These are phyloP conservation scores for Heliothis virescens DNA, from an alignment of 1,140 invertebrate genomes.

Conservation along the genomic window DNA sequence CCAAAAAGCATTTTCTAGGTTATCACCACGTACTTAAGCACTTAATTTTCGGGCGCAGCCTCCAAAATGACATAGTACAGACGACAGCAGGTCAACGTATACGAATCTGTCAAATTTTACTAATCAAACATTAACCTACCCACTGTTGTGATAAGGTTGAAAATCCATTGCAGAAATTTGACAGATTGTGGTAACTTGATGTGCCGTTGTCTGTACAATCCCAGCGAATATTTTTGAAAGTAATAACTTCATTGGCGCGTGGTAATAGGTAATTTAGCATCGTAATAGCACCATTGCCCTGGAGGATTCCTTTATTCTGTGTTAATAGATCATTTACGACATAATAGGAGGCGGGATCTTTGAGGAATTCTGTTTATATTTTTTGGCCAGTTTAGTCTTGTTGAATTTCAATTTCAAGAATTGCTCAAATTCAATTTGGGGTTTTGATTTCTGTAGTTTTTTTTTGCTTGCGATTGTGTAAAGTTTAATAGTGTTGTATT, in stretches of 20 bases:
- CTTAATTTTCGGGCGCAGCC: conserved; percentile 15
- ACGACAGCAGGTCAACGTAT: too few species aligned
- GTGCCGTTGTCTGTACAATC: too few species aligned
- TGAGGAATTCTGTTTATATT: conserved; percentile 27
- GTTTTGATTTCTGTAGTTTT: neutral
- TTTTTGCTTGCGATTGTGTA: neutral
- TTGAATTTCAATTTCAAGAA: neutral
- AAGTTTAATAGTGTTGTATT: too few species aligned
- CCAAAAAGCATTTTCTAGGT: conserved; percentile 2
- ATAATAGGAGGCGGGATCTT: conserved; percentile 35
- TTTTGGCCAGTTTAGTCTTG: neutral
- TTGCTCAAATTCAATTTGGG: neutral
- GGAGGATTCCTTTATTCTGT: conserved; percentile 45
- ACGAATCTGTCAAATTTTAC: too few species aligned
- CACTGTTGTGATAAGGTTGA: too few species aligned
- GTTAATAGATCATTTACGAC: conserved; percentile 48
- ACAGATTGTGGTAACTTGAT: too few species aligned
- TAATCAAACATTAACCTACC: too few species aligned
- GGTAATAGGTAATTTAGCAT: conserved; percentile 46
- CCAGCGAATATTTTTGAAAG: conserved; percentile 30
- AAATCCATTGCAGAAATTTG: too few species aligned
- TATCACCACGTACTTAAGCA: neutral
- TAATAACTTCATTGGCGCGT: conserved; percentile 47
- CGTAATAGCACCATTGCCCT: conserved; percentile 38
- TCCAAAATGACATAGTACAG: too few species aligned